A percentile compares a stretch with the other conserved stretches of the same genome.
Conservation (phyloP, 2,797 vertebrate genomes). For the Gouania willdenowi region DNA sequence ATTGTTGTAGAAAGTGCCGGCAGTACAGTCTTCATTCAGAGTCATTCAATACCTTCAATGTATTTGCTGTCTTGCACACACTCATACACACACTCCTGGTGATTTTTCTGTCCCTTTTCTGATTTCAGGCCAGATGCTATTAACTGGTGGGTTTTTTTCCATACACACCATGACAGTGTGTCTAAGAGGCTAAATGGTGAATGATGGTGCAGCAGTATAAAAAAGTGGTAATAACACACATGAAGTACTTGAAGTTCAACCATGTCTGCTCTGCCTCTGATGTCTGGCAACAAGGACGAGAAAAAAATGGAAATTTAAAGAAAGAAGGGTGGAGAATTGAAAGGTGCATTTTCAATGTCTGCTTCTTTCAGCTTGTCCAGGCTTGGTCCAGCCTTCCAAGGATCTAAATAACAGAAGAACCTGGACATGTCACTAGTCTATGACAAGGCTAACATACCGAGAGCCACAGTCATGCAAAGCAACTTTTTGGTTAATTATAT, state of each 20-base stretch:
- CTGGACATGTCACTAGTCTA: too few species aligned
- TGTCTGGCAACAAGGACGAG: conserved; percentile 1
- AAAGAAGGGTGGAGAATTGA: too few species aligned
- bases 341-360: too few species aligned
- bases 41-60: conserved; percentile 61
- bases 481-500: too few species aligned
- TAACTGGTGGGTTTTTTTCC: conserved; percentile 57
- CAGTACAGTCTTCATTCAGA: conserved; percentile 66
- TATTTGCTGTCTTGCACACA: conserved; percentile 20
- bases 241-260: conserved; percentile 20
- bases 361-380: too few species aligned
- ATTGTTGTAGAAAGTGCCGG: conserved; percentile 67
- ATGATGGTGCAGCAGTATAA: conserved; percentile 16
- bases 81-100: conserved; percentile 18
- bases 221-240: conserved; percentile 9
- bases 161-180: conserved; percentile 51
- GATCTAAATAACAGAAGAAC: too few species aligned
- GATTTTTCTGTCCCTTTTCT: conserved; percentile 55
- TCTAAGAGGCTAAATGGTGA: conserved; percentile 45
- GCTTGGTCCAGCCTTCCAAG: too few species aligned
- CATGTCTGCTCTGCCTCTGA: conserved; percentile 6
- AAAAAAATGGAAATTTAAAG: conserved; percentile 12
- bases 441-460: too few species aligned
- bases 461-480: too few species aligned
- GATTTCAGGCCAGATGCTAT: conserved; percentile 60